A percentile compares a stretch with the other conserved stretches of the same genome.
phyloP scores from a whole-genome alignment of 2,888 invertebrate species.

The Cerceris ruficornis region DNA sequence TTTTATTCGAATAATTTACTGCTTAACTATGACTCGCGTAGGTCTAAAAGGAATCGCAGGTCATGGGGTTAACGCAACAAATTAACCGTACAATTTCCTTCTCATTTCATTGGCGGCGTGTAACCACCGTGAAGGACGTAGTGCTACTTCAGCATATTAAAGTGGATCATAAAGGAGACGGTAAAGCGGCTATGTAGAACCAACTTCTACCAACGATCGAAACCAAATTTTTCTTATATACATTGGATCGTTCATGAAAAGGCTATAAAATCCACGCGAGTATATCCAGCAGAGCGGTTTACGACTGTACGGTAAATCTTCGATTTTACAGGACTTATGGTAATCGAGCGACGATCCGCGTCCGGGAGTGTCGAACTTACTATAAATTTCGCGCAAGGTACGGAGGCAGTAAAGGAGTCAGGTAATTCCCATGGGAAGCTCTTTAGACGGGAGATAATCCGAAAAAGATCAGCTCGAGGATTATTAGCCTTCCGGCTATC shows the following conservation, averaged over 20 bases:
- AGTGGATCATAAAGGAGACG: not conserved
- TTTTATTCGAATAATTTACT: too few species aligned
- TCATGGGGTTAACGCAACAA: too few species aligned
- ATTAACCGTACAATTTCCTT: not conserved
- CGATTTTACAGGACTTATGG: constrained; percentile 61
- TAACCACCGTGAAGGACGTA: not conserved
- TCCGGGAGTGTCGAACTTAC: constrained; percentile 55
- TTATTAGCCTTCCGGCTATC: constrained; percentile 53
- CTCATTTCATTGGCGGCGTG: not conserved
- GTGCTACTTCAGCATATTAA: not conserved
- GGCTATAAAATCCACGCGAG: constrained; percentile 4
- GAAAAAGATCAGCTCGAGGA: constrained; percentile 54
- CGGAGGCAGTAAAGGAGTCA: constrained; percentile 49
- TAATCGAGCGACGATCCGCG: constrained; percentile 52
- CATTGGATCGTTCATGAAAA: constrained; percentile 16
- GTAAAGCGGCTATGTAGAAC: not conserved
- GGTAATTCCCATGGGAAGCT: constrained; percentile 53
- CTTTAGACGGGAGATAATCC: constrained; percentile 51
- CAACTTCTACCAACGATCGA: not conserved
- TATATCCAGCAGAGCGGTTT: constrained; percentile 12
- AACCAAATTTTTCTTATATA: constrained; percentile 9
- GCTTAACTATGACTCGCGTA: too few species aligned
- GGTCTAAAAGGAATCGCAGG: too few species aligned
- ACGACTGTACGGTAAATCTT: constrained; percentile 51
- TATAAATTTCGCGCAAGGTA: constrained; percentile 53